These are phyloP conservation scores for Periophthalmus magnuspinnatus DNA, from an alignment of 2,797 vertebrate genomes.

Conservation along the genomic window DNA sequence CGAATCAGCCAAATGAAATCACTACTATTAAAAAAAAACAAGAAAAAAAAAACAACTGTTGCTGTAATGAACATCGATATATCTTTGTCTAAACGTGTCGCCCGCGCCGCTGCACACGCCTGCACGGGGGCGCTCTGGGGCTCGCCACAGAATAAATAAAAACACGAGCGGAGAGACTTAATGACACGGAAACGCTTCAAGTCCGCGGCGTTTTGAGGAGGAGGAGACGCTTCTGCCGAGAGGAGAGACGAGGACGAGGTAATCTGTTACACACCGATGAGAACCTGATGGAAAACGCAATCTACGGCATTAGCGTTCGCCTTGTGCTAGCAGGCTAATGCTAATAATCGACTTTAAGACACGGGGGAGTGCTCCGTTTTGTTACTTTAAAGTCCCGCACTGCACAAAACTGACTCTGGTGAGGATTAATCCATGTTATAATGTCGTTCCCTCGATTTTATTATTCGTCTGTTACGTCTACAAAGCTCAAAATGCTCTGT, in stretches of 20 bases:
- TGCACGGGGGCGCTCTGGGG: constrained; percentile 51
- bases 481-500: too few relatives aligned
- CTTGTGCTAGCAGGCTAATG: constrained; percentile 59
- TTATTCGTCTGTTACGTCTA: too few relatives aligned
- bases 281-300: constrained; percentile 71
- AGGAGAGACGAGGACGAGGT: constrained; percentile 43
- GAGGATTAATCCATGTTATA: too few relatives aligned
- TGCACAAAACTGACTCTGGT: too few relatives aligned
- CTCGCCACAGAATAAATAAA: constrained; percentile 53
- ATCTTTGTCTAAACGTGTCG: constrained; percentile 47
- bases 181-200: constrained; percentile 53
- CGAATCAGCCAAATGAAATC: too few relatives aligned
- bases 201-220: constrained; percentile 64
- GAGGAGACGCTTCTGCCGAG: constrained; percentile 31
- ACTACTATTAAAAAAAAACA: too few relatives aligned
- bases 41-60: too few relatives aligned
- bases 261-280: constrained; percentile 69
- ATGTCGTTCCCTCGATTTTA: too few relatives aligned
- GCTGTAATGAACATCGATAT: constrained; percentile 38
- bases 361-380: too few relatives aligned
- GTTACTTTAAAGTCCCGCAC: too few relatives aligned
- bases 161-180: constrained; percentile 41
- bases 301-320: constrained; percentile 61
- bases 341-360: constrained; percentile 55
- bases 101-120: constrained; percentile 49